Evolutionary conservation across 2,888 invertebrate species (phyloP), one percentile per base, ranked within the genome.

Genomic region (Drosophila formosana): DNA sequence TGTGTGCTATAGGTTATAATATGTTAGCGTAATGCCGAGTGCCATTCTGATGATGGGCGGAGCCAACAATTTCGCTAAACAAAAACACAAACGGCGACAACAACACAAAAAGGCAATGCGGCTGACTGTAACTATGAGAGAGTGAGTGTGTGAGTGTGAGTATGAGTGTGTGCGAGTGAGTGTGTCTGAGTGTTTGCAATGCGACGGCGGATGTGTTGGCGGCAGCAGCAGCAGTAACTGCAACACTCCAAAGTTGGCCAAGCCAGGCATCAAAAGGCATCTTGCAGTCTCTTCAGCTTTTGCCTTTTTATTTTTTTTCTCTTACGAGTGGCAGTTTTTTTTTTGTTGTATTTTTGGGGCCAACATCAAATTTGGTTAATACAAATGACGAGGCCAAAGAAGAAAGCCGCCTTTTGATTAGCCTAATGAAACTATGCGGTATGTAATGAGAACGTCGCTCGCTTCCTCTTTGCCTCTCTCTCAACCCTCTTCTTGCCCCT

Each of bases 31-130:
- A 84, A 86, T 84, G 81, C 88, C 82, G 82, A 82, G 82, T 85
- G 82, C 78, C 84, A 78, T 84, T 70, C 78, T 89, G 89, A 89
- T 89, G 87, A 89, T 85, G 90, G 88, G 88, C 88, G 88, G 88
- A 88, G 88, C 88, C 87, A 88, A 89, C 77, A 82, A 85, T 69
- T 85, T 89, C 58, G 72, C 89, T 87, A 89, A 85, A 87, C 89
- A 89, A 89, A 89, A 87, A 83, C 72, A 84, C 63, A 57, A 65
- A 66, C 65, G 69, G 43, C 77, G 66, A 69, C 67, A 78, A 77
- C 72, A 80, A 82, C 80, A 86, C 80, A 73, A 82, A 84, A 70
- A 76, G 53, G 66, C 79, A 76, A 64, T 75, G 75, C 79, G 70
- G 75, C 79, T 76, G 60, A 45, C 32, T 78, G 57, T 78, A 47